Conservation (phyloP, 2,888 invertebrate species). For the Dugesia japonica region DNA sequence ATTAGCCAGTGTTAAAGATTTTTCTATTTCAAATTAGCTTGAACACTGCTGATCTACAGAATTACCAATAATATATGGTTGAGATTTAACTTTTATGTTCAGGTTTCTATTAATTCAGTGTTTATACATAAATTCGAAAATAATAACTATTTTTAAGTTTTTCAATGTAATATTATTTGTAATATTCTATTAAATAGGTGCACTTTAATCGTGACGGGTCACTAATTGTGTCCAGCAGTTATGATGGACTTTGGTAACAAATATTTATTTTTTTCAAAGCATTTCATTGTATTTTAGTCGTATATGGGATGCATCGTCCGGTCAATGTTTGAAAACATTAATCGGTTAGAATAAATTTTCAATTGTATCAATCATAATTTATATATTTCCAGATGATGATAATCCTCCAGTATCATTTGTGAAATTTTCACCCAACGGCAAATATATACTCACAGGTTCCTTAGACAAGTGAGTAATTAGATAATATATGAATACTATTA, state of each 20-base stretch:
- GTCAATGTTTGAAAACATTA: constrained; percentile 91
- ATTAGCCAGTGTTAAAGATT: too few species aligned
- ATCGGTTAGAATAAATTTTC: constrained; percentile 52
- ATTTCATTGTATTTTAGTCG: constrained; percentile 56
- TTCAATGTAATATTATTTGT: too few species aligned
- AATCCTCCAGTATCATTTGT: constrained; percentile 99
- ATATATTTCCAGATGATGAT: constrained; percentile 63
- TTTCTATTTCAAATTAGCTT: too few species aligned
- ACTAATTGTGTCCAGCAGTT: constrained; percentile 90
- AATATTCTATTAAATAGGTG: constrained; percentile 49
- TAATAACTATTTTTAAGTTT: too few species aligned
- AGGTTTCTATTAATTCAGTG: too few species aligned
- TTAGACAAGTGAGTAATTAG: constrained; percentile 61
- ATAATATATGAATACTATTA: too few species aligned
- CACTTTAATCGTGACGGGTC: constrained; percentile 96
- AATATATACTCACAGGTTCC: constrained; percentile 92
- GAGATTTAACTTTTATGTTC: too few species aligned
- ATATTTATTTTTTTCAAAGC: constrained; percentile 32
- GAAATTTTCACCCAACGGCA: constrained; percentile 97
- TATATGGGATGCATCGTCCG: constrained; percentile 97
- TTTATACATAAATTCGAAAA: too few species aligned
- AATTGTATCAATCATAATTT: too few species aligned
- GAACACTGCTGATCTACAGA: too few species aligned
- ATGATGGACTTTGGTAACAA: constrained; percentile 80
- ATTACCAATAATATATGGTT: too few species aligned